phyloP scores from a whole-genome alignment of 2,113 vertebrate species.

The Bothrops jararaca region DNA sequence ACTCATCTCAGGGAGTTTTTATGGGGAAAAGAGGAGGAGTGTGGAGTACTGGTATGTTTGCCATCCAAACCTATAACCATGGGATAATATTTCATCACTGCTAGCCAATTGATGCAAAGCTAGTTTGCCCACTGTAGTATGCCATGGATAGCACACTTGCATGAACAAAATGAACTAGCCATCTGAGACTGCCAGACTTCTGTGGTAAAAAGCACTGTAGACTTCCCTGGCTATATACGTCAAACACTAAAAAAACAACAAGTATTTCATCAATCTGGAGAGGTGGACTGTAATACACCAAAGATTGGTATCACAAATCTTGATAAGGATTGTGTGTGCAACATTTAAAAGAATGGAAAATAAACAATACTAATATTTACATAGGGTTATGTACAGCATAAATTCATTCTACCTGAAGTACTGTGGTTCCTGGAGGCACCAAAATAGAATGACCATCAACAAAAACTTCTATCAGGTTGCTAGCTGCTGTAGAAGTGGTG shows the following conservation, averaged over 20 bases:
- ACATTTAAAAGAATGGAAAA: not conserved
- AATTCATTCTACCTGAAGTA: constrained; percentile 80
- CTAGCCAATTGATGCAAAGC: too few species aligned
- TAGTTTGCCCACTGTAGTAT: not conserved
- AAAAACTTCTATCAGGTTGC: constrained; percentile 89
- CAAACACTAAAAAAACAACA: not conserved
- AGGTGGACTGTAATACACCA: not conserved
- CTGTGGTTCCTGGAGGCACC: constrained; percentile 92
- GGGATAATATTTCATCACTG: not conserved
- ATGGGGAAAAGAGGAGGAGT: too few species aligned
- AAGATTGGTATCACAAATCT: not conserved
- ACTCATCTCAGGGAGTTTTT: too few species aligned
- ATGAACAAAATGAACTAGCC: too few species aligned
- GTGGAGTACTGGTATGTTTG: too few species aligned
- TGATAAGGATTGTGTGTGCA: not conserved
- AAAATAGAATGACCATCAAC: constrained; percentile 85
- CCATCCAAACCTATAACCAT: not conserved
- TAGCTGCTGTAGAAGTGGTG: constrained; percentile 75
- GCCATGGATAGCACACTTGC: too few species aligned
- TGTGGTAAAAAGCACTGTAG: not conserved
- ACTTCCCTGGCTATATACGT: not conserved
- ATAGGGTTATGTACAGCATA: not conserved
- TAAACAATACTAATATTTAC: not conserved
- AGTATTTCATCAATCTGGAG: not conserved
- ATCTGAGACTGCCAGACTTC: too few species aligned